Conservation (phyloP, 2,797 vertebrate genomes). For the Chiroxiphia lanceolata region DNA sequence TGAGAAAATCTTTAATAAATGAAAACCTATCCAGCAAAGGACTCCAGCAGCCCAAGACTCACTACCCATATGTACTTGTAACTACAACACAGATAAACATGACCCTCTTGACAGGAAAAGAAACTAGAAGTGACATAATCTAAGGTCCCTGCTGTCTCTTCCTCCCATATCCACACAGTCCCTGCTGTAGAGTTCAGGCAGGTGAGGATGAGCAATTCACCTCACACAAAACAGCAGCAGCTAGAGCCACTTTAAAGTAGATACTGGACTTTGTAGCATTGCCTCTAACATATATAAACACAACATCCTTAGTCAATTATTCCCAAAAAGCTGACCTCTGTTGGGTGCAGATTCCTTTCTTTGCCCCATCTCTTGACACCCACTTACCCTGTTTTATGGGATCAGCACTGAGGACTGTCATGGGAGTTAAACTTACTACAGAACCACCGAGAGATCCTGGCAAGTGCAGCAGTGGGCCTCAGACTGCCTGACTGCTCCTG, state of each 20-base stretch:
- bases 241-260: background rate
- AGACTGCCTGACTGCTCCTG: fast-evolving
- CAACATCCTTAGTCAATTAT: background rate
- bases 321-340: background rate
- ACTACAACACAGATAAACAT: background rate
- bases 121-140: background rate
- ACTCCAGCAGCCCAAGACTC: background rate
- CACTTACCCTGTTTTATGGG: background rate
- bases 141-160: background rate
- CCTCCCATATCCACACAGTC: background rate
- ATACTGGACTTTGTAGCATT: background rate
- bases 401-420: background rate
- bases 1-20: background rate
- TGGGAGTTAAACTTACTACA: background rate
- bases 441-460: background rate
- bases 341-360: background rate
- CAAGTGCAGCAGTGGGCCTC: background rate
- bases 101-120: background rate
- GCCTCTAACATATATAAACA: background rate
- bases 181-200: background rate
- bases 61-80: background rate
- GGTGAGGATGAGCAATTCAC: background rate
- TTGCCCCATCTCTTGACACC: background rate
- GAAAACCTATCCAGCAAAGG: background rate
- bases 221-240: background rate